Evolutionary conservation across 92 coral and sea anemone genomes (phyloP).

Genomic region (Ricordea florida): DNA sequence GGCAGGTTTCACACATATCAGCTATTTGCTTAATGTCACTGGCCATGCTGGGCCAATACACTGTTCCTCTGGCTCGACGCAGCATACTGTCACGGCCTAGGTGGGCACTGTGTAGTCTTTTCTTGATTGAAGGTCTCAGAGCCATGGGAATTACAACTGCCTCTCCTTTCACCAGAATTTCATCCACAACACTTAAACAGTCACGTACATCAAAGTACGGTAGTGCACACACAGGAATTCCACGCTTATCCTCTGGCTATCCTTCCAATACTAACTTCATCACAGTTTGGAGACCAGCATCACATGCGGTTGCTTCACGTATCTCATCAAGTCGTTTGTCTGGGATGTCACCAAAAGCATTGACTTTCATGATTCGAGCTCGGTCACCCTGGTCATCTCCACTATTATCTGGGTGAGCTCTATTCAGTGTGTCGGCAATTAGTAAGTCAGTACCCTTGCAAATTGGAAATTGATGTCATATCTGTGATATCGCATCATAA

Average conservation of each 20-base stretch:
- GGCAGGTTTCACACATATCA: constrained; percentile 35
- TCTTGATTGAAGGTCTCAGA: constrained; percentile 24
- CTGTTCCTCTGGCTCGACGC: constrained; percentile 42
- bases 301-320: constrained; percentile 42
- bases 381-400: constrained; percentile 24
- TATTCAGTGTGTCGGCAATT: constrained; percentile 59
- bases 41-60: constrained; percentile 64
- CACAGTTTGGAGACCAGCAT: constrained; percentile 18
- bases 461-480: constrained; percentile 48
- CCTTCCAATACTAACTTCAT: constrained; percentile 16
- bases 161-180: constrained; percentile 30
- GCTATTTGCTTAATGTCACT: constrained; percentile 27
- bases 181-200: constrained; percentile 22
- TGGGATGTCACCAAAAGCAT: constrained; percentile 24
- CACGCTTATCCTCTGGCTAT: constrained; percentile 43
- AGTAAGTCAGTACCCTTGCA: constrained; percentile 26
- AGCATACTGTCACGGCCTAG: constrained; percentile 26
- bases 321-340: constrained; percentile 42
- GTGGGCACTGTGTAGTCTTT: constrained; percentile 38
- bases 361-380: constrained; percentile 34
- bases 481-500: too few species aligned
- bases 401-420: constrained; percentile 48
- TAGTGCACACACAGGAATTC: constrained; percentile 11
- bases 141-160: constrained; percentile 26
- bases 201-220: constrained; percentile 51